Evolutionary conservation across 2,888 invertebrate genomes (phyloP), one percentile per base, ranked within the genome.

Genomic region (Sympetrum striolatum): DNA sequence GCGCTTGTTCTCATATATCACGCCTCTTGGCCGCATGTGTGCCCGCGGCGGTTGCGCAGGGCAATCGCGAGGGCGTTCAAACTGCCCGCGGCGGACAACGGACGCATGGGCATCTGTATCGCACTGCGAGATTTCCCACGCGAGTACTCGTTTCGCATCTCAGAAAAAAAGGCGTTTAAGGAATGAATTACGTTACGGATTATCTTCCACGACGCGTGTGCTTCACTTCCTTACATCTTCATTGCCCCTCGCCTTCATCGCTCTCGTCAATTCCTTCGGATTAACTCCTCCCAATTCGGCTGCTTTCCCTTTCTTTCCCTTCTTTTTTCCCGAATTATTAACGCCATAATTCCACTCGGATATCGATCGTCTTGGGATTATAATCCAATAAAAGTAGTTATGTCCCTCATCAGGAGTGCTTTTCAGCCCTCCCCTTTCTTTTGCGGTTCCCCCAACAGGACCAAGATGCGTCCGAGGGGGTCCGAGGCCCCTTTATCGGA

Each of bases 351-450:
- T 82, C 31, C 53, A 82, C 82, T 82, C 58, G 82, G 53, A 15
- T 81, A 81, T 81, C 48, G 81, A 82, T 82, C 82, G 53, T 82
- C 58, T 82, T 58, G 82, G 82, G 82, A 82, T 82, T 82, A 82
- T 53, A 82, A 82, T 82, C 82, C 82, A 82, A 82, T 58, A 82
- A 58, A 82, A 58, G 82, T 53, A 82, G 53, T 81, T 81, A 81
- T 25, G 81, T 81, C 81, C 53, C 53, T 81, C 81, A 53, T 81
- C 81, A 81, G 81, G 81, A 81, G 81, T 53, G 31, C 53, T n/a
- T 64, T 64, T 44, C 81, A 37, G 10, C 44, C 81, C 81, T 81
- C 48, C 81, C 60, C 22, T 60, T 60, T 60, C 48, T 81, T 14
- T 53, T 31, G 80, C 80, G 80, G 80, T 35, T 80, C 22, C 35